phyloP scores from a whole-genome alignment of 2,797 vertebrate genomes.

The Lindbergichthys nudifrons region DNA sequence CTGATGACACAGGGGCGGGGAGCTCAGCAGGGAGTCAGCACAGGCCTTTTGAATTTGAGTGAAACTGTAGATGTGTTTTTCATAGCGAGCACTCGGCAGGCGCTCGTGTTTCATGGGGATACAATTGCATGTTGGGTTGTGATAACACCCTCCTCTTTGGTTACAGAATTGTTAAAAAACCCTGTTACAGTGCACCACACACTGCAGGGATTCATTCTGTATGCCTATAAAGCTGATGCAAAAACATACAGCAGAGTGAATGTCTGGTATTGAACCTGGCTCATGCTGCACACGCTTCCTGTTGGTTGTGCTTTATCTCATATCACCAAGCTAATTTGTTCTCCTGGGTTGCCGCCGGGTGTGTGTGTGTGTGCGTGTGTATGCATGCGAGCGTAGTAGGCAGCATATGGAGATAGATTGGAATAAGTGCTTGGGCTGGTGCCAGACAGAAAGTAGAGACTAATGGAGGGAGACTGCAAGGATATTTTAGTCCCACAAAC shows the following conservation, averaged over 20 bases:
- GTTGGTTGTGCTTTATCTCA: conserved; percentile 50
- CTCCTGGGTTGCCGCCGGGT: conserved; percentile 44
- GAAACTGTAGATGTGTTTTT: conserved; percentile 3
- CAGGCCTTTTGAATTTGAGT: not conserved
- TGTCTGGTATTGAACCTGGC: conserved; percentile 30
- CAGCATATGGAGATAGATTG: conserved; percentile 73
- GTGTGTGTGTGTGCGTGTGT: conserved; percentile 16
- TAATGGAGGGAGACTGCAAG: conserved; percentile 56
- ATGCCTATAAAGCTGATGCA: conserved; percentile 12
- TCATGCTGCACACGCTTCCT: conserved; percentile 43
- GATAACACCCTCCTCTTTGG: conserved; percentile 11
- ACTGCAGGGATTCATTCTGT: conserved; percentile 29
- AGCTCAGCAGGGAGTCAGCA: conserved; percentile 9
- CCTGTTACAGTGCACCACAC: not conserved
- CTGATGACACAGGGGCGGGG: not conserved
- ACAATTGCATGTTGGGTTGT: conserved; percentile 8
- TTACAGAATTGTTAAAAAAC: conserved; percentile 7
- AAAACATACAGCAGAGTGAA: conserved; percentile 9
- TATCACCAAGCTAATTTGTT: conserved; percentile 59
- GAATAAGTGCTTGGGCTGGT: conserved; percentile 57
- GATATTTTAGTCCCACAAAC: conserved; percentile 42
- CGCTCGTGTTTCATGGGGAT: conserved; percentile 1
- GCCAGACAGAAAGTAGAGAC: conserved; percentile 70
- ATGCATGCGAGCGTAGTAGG: conserved; percentile 32
- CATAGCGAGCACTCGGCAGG: not conserved